Evolutionary conservation across 2,888 invertebrate genomes (phyloP), one percentile per base, ranked within the genome.

Genomic region (Tortricodes alternella): DNA sequence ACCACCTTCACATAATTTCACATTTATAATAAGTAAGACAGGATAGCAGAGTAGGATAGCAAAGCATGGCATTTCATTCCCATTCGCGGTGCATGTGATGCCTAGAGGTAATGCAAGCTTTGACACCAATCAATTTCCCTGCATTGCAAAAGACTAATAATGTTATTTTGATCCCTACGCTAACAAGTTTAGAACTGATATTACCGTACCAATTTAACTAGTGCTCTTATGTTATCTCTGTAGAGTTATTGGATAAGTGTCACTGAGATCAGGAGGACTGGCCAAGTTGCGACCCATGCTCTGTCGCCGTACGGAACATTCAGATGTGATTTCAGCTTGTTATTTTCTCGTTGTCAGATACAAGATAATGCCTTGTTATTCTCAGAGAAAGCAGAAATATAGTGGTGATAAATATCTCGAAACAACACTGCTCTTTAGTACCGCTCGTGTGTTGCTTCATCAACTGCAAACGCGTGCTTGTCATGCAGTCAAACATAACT

Each of bases 361-460:
- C 13, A 32, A 58, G 62, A 66, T 67, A 64, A 66, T 57, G 53
- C 39, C 61, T 66, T 68, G 65, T 70, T 70, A 65, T 70, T 67
- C 56, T 46, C 18, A 21, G 53, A 48, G 62, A 60, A 62, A 62
- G 61, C 53, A 61, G 59, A 58, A 62, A 56, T 52, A 39, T 29
- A 8, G 18, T 11, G 23, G 24, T 11, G 39, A 37, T 39, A 41
- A 41, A 43, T n/a, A 32, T 9, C 19, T 11, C 23, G 24, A 18
- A 18, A 19, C 46, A 9, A 23, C 32, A 32, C 24, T 56, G 55
- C 43, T 37, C 43, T 43, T 48, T 19, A 34, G 37, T 55, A 49
- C 49, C 19, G 37, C 13, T 5, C 11, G 9, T 9, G 15, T 23
- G 9, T 46, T 44, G 3, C 24, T 16, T 43, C 11, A 48, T 44